These are phyloP conservation scores for Prochilodus magdalenae DNA, from an alignment of 2,113 vertebrate species.

Conservation along the genomic window DNA sequence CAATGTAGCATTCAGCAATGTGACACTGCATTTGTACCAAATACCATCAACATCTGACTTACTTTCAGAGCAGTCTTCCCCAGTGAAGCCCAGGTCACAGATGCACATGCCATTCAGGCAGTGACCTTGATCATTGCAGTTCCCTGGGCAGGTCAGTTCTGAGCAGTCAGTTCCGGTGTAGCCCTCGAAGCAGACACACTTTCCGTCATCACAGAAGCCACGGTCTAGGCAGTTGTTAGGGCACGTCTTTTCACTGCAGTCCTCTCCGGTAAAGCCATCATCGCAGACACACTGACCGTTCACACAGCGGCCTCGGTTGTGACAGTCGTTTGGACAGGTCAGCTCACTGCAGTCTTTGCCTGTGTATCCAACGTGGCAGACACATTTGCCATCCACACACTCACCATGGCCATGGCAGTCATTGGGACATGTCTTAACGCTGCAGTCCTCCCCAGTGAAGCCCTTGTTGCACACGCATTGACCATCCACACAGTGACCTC, in stretches of 20 bases:
- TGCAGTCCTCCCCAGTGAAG: too few relatives aligned
- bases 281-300: too few relatives aligned
- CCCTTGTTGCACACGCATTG: too few relatives aligned
- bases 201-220: constrained; percentile 83
- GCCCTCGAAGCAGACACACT: constrained; percentile 85
- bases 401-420: too few relatives aligned
- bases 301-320: too few relatives aligned
- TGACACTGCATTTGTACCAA: not conserved
- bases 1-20: not conserved
- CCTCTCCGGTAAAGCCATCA: constrained; percentile 77
- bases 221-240: constrained; percentile 81
- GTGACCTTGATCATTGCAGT: constrained; percentile 82
- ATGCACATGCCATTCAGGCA: constrained; percentile 83
- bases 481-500: too few relatives aligned
- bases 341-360: too few relatives aligned
- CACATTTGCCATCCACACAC: too few relatives aligned
- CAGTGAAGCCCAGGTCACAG: constrained; percentile 86
- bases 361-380: too few relatives aligned
- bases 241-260: constrained; percentile 86
- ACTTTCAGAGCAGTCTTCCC: constrained; percentile 86
- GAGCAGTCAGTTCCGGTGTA: constrained; percentile 82
- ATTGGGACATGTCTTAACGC: too few relatives aligned
- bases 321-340: too few relatives aligned
- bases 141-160: constrained; percentile 77
- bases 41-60: constrained; percentile 47